Evolutionary conservation across 1,140 invertebrate genomes (phyloP).

Genomic region (Condylostylus longicornis): DNA sequence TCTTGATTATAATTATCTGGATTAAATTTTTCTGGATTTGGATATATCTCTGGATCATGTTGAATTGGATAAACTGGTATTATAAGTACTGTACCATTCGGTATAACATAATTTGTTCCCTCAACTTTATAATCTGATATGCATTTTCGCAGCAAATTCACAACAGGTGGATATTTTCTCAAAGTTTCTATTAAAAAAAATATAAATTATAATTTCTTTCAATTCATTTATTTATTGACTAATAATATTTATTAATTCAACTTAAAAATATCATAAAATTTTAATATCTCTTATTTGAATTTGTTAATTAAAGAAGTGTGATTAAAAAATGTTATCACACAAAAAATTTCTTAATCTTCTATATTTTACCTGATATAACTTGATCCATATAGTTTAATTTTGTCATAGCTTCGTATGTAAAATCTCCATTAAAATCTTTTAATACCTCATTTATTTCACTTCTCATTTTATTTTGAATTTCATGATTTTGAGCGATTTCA

Average conservation of each 20-base stretch:
- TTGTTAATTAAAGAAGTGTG: neutral
- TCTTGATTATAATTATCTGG: constrained; percentile 49
- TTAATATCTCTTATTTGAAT: no score
- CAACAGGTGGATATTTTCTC: constrained; percentile 40
- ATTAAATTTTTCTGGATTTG: constrained; percentile 48
- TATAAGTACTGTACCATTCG: constrained; percentile 34
- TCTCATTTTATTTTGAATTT: constrained; percentile 41
- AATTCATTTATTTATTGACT: neutral
- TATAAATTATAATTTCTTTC: neutral
- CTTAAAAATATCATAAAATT: no score
- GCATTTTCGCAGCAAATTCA: constrained; percentile 35
- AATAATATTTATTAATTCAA: neutral
- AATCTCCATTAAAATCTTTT: constrained; percentile 21
- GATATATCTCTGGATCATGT: constrained; percentile 42
- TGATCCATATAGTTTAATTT: constrained; percentile 38
- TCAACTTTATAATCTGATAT: constrained; percentile 36
- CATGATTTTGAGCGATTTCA: constrained; percentile 41
- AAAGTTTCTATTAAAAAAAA: constrained; percentile 34
- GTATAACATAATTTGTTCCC: constrained; percentile 32
- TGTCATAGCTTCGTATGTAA: constrained; percentile 31
- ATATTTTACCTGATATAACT: constrained; percentile 39
- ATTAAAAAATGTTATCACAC: constrained; percentile 2
- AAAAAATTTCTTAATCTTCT: constrained; percentile 1
- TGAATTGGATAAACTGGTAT: constrained; percentile 46
- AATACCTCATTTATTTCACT: constrained; percentile 38